Base-by-base conservation (phyloP, 2,113 vertebrate genomes). In the Rhinoptilus africanus region DNA sequence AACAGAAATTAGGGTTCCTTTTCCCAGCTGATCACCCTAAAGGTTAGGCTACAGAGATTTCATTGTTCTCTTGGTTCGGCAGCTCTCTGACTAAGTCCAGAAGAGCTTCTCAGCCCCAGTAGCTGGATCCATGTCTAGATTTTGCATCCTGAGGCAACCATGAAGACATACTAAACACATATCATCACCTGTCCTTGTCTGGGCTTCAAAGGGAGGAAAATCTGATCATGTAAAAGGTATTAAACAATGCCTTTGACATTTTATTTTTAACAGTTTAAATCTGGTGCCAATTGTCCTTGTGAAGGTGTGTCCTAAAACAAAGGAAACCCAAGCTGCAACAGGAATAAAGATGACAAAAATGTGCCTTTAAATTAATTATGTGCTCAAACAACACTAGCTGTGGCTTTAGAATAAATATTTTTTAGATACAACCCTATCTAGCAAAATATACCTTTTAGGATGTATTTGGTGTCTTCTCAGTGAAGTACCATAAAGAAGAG, bases 221-320 rank as follows among this genome's bases (percentile, higher is more conserved):
- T 1, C 2, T 43, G 16, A 51, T 17, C 21, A 22, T 71, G 3
- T 4, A 41, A 75, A 73, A 3, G 11, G 18, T 28, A 54, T 56
- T 51, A 69, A 48, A 15, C 2, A 32, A 54, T 0, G 0, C 4
- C 53, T 94, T 34, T 63, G 24, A n/a, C 8, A 16, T 5, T 47
- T 73, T 12, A 12, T 63, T 75, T 94, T 79, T 79, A 21, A 50
- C 4, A 24, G 4, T 35, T 2, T 50, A 68, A 43, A 2, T 32
- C 56, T 56, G 13, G 5, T 66, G 11, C 2, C 22, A 60, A 27
- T 43, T 73, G 4, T 80, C 7, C 24, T 47, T 1, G 0, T 51
- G 32, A 83, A 59, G 5, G 39, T 39, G 41, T 56, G 5, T 41
- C 39, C 21, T 76, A 64, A 89, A 76, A 37, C 7, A 64, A 73